Evolutionary conservation across 2,113 vertebrate genomes (phyloP), one percentile per base, ranked within the genome.

Genomic region (Burhinus bistriatus): DNA sequence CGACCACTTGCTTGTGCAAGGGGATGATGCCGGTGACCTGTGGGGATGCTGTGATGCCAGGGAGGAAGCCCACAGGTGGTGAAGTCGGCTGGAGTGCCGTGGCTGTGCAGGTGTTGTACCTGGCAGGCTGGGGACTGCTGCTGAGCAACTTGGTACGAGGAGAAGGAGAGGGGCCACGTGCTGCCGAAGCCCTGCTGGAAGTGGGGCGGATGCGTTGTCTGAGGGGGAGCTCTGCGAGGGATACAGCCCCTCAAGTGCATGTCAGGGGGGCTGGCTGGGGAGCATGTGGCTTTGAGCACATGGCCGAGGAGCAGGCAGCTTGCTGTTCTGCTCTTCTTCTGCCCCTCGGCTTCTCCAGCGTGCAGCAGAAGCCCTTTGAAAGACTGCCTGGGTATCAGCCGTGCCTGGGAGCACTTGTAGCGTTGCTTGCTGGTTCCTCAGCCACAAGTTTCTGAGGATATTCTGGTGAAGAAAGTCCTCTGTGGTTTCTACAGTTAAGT

Each of bases 131-230:
- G 75, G 59, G 10, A 7, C 80, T 61, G 54, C 71, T 69, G 62
- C 58, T 17, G 38, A 22, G 30, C 8, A 14, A 30, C 29, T 38
- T 69, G 40, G 15, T n/a, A 2, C 0, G 3, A 52, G 52, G 45
- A 62, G 19, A 36, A 76, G 36, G 17, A 76, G 52, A 25, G 32
- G 15, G 45, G 30, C 40, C 12, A 5, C 0, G 4, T 77, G 54
- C 44, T 91, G 36, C 2, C 1, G n/a, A 27, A 72, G 54, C 25
- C 27, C 23, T 81, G 26, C 68, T 73, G 34, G 40, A 65, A 19
- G 32, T 11, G 15, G 12, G 36, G 19, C 29, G n/a, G 66, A 51
- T 55, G 26, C 1, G 1, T 26, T 4, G 0, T 49, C 54, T 52
- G 57, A 78, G 32, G 18, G 32, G 25, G 11, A 75, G 9, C 30